These are phyloP conservation scores for Phylloscopus trochilus DNA, from an alignment of 2,113 vertebrate species.

Conservation along the genomic window DNA sequence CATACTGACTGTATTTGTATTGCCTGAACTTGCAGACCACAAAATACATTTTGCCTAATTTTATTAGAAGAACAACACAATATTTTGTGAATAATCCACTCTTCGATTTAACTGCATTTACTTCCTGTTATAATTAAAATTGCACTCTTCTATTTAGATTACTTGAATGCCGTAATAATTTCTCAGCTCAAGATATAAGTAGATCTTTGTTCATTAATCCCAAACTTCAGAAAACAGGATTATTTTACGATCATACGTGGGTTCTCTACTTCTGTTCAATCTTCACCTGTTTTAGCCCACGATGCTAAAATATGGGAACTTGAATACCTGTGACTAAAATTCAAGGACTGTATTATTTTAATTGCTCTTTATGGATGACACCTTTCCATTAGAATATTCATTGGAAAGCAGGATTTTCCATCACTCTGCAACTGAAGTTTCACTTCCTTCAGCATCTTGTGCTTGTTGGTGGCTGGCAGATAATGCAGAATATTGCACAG, in stretches of 20 bases:
- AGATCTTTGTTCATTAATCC: not conserved
- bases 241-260: conserved; percentile 3
- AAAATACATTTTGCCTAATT: conserved; percentile 64
- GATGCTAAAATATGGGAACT: not conserved
- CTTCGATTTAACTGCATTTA: conserved; percentile 65
- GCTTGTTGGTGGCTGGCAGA: not conserved
- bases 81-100: conserved; percentile 71
- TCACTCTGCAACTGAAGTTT: not conserved
- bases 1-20: conserved; percentile 46
- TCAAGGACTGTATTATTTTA: not conserved
- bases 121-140: conserved; percentile 65
- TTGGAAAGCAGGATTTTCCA: not conserved
- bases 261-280: not conserved
- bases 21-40: conserved; percentile 46
- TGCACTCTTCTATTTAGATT: conserved; percentile 31
- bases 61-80: conserved; percentile 57
- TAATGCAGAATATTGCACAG: not conserved
- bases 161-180: conserved; percentile 59
- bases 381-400: not conserved
- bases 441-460: not conserved
- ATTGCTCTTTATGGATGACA: not conserved
- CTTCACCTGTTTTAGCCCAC: not conserved
- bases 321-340: not conserved
- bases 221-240: conserved; percentile 12
- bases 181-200: conserved; percentile 41